Conservation (phyloP, 2,797 vertebrate genomes). For the Periophthalmus magnuspinnatus region DNA sequence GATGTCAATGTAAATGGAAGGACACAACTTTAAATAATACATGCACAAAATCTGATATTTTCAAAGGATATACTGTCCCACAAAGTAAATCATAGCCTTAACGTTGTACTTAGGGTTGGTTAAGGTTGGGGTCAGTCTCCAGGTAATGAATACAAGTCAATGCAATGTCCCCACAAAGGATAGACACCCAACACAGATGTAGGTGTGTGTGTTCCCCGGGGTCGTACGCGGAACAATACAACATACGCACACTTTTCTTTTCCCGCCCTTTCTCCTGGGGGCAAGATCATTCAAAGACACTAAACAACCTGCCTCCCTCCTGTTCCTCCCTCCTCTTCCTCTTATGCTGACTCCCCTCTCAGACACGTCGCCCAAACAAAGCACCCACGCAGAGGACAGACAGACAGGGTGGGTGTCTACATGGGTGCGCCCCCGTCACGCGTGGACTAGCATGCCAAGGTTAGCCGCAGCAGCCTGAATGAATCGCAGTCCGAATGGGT, state of each 20-base stretch:
- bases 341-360: slow-evolving; percentile 33
- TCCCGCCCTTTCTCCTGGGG: slow-evolving; percentile 68
- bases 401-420: slow-evolving; percentile 76
- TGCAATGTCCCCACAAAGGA: slow-evolving; percentile 37
- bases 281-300: slow-evolving; percentile 77
- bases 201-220: slow-evolving; percentile 21
- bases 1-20: no score
- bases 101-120: no score
- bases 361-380: slow-evolving; percentile 64
- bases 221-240: slow-evolving; percentile 50
- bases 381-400: slow-evolving; percentile 71
- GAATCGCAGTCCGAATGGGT: slow-evolving; percentile 66
- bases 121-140: neutral
- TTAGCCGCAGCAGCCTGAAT: slow-evolving; percentile 95
- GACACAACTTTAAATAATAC: no score
- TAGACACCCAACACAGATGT: slow-evolving; percentile 3
- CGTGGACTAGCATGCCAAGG: slow-evolving; percentile 99
- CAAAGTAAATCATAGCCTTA: no score
- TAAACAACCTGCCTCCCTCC: slow-evolving; percentile 72
- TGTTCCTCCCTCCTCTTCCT: slow-evolving; percentile 22
- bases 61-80: no score
- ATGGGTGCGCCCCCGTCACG: slow-evolving; percentile 98
- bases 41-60: no score
- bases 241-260: slow-evolving; percentile 34
- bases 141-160: neutral